Evolutionary conservation across 53 echinoderm and acorn worm genomes (phyloP), one percentile per base, ranked within the genome.

Genomic region (Stichopus horrens): DNA sequence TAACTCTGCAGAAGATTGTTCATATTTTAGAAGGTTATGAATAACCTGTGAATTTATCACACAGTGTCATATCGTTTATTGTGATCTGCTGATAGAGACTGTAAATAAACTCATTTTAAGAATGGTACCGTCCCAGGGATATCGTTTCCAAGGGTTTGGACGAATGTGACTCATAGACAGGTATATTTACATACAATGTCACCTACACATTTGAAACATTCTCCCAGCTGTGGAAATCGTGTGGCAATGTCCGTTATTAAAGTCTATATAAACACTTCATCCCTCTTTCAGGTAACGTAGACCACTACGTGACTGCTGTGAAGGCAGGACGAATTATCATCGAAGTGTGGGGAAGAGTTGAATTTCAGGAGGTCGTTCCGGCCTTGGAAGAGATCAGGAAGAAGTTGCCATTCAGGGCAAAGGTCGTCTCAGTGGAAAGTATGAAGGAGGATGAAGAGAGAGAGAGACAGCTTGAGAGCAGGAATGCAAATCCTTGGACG

Each of bases 301-400:
- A 96, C 54, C 97, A 96, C 89, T 96, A 93, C 55, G 97, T 96
- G 54, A 96, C 97, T 1, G 95, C 97, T 4, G 95, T 96, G 55
- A 93, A 94, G 54, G 86, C 93, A 5, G 93, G 93, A 21, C 91
- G 95, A 7, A 90, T 95, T 56, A 76, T 95, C 75, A 21, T 96
- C 13, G 97, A 96, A 88, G 79, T 96, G 55, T 83, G 83, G 83
- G 96, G 95, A 8, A 91, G 90, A 68, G 74, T 91, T 58, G 95
- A 95, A 65, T 88, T 95, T n/a, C 76, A 91, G 74, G 95, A 94
- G 83, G 92, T 96, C 4, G 68, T 91, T 16, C 83, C 79, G 21
- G 86, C 92, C 76, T 89, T 96, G 19, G 76, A 88, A 1, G 92
- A 96, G 79, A 89, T 95, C 8, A 74, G 95, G 67, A 89, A 93